Evolutionary conservation across 2,888 invertebrate genomes (phyloP).

Genomic region (Sinohyriopsis cumingii): DNA sequence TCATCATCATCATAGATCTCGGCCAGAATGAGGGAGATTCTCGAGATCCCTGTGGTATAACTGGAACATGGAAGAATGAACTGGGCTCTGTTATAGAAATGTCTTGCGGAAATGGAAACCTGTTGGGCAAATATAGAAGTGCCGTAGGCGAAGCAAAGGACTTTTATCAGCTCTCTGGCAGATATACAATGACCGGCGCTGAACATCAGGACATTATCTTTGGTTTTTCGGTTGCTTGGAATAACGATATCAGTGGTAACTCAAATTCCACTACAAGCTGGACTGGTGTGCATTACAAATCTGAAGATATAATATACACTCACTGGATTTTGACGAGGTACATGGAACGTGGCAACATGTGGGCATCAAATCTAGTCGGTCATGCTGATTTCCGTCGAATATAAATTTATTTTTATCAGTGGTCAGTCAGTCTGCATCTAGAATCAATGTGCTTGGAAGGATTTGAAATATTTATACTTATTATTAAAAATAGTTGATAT

Average conservation of each 20-base stretch:
- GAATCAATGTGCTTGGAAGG: no score
- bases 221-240: slow-evolving; percentile 15
- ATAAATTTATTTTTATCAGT: no score
- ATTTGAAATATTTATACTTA: no score
- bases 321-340: slow-evolving; percentile 8
- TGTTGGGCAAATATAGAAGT: slow-evolving; percentile 10
- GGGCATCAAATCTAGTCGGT: no score
- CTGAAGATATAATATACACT: slow-evolving; percentile 5
- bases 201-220: not conserved
- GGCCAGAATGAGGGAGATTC: no score
- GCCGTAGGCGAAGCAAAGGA: slow-evolving; percentile 11
- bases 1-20: no score
- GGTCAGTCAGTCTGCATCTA: no score
- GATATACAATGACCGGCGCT: slow-evolving; percentile 10
- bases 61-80: slow-evolving; percentile 17
- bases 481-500: no score
- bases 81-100: slow-evolving; percentile 9
- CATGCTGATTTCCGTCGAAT: no score
- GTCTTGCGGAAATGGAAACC: slow-evolving; percentile 7
- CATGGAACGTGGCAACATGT: not conserved
- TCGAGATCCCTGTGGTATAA: not conserved
- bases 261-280: slow-evolving; percentile 11
- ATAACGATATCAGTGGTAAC: slow-evolving; percentile 12
- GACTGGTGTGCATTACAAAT: slow-evolving; percentile 7
- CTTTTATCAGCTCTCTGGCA: slow-evolving; percentile 9